phyloP scores from a whole-genome alignment of 2,113 vertebrate genomes.

The Parus major region DNA sequence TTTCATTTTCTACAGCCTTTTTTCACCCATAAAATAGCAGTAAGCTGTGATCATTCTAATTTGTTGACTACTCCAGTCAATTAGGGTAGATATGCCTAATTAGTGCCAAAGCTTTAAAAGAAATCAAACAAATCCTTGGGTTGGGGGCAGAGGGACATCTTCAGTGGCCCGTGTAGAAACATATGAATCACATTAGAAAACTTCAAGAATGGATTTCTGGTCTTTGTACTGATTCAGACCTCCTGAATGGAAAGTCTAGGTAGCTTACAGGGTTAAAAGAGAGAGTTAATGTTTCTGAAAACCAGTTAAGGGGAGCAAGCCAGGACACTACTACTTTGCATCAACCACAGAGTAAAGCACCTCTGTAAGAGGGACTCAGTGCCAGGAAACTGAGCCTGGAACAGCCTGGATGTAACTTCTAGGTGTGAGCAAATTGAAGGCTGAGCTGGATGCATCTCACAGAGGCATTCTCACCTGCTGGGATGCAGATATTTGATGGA shows the following conservation, averaged over 20 bases:
- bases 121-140: not conserved
- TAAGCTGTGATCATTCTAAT: not conserved
- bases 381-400: not conserved
- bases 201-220: not conserved
- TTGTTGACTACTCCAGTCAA: not conserved
- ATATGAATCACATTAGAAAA: not conserved
- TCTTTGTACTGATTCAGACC: not conserved
- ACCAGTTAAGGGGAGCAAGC: not conserved
- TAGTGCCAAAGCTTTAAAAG: not conserved
- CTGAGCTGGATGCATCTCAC: rapidly evolving
- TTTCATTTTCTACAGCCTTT: not conserved
- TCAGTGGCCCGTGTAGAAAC: not conserved
- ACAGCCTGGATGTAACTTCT: not conserved
- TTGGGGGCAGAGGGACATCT: not conserved
- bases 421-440: not conserved
- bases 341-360: not conserved
- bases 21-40: not conserved
- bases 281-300: not conserved
- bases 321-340: not conserved
- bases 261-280: not conserved
- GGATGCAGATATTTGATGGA: not conserved
- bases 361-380: not conserved
- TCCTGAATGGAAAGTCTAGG: not conserved
- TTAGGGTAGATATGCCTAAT: not conserved
- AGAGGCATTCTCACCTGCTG: not conserved